A percentile compares a stretch with the other conserved stretches of the same genome.
Evolutionary conservation across 2,888 invertebrate species (phyloP).

Genomic region (Orthosia incerta): DNA sequence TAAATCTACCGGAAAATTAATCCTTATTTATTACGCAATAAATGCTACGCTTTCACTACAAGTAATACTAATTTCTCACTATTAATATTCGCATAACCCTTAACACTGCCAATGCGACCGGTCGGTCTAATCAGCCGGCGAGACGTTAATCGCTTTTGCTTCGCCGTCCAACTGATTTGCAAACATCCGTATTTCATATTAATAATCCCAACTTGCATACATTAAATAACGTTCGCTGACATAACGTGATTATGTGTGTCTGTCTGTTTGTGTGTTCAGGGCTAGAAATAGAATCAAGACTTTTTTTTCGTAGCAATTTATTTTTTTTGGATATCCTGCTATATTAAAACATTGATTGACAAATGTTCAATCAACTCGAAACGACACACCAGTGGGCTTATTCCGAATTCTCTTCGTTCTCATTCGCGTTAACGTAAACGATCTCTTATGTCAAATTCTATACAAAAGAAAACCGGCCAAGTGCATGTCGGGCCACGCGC

Average conservation of each 20-base stretch:
- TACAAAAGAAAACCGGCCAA: no score
- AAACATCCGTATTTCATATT: conserved; percentile 56
- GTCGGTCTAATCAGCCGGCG: conserved; percentile 35
- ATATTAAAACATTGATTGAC: no score
- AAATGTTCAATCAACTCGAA: no score
- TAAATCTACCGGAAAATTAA: neutral
- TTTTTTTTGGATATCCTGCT: neutral
- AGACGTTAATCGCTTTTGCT: conserved; percentile 49
- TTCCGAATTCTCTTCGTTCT: no score
- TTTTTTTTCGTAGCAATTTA: conserved; percentile 14
- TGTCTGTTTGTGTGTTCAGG: conserved; percentile 5
- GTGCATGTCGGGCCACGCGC: no score
- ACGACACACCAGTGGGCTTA: no score
- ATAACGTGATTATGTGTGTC: conserved; percentile 23
- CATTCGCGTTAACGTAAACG: no score
- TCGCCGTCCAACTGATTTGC: conserved; percentile 45
- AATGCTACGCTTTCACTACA: neutral
- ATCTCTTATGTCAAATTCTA: no score
- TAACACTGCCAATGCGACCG: conserved; percentile 30
- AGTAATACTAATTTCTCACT: neutral
- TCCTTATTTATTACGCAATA: neutral
- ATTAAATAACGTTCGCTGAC: conserved; percentile 43
- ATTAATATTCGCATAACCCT: conserved; percentile 27
- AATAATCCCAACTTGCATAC: conserved; percentile 56
- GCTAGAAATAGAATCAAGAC: conserved; percentile 35